Percentiles rank a stretch among this genome's conserved stretches.
Conservation (phyloP, 2,888 invertebrate species). For the Malachius bipustulatus region DNA sequence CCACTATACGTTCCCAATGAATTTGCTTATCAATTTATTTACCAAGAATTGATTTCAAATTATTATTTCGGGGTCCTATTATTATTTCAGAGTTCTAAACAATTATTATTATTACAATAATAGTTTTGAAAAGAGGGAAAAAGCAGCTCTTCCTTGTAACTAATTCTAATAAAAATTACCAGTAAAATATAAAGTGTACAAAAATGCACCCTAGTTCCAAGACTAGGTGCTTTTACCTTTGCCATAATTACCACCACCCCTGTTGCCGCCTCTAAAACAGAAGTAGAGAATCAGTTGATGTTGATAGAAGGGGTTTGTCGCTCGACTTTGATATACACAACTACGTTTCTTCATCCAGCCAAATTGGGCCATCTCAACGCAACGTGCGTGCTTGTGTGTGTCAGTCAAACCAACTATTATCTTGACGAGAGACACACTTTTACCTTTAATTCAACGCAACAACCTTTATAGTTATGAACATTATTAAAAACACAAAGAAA, state of each 20-base stretch:
- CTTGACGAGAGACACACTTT: too few species aligned
- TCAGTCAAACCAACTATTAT: too few species aligned
- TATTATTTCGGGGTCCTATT: too few species aligned
- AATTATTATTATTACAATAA: too few species aligned
- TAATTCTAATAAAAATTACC: conserved; percentile 21
- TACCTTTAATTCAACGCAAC: neutral
- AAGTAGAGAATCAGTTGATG: conserved; percentile 67
- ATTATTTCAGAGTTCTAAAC: too few species aligned
- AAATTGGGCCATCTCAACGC: too few species aligned
- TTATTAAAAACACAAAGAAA: neutral
- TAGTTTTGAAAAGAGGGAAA: too few species aligned
- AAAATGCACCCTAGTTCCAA: conserved; percentile 65
- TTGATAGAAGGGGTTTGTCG: conserved; percentile 34
- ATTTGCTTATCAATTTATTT: too few species aligned
- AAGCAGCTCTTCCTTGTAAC: conserved; percentile 24
- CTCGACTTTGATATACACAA: conserved; percentile 17
- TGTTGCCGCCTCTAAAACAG: conserved; percentile 89
- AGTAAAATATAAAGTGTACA: conserved; percentile 32
- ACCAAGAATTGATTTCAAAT: too few species aligned
- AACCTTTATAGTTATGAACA: neutral
- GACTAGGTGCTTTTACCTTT: conserved; percentile 80
- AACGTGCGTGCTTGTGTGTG: too few species aligned
- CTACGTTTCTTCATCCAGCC: conserved; percentile 7
- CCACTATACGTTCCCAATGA: too few species aligned
- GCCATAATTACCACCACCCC: conserved; percentile 95